Evolutionary conservation across 2,113 vertebrate genomes (phyloP), one percentile per base, ranked within the genome.

Genomic region (Saimiri boliviensis): DNA sequence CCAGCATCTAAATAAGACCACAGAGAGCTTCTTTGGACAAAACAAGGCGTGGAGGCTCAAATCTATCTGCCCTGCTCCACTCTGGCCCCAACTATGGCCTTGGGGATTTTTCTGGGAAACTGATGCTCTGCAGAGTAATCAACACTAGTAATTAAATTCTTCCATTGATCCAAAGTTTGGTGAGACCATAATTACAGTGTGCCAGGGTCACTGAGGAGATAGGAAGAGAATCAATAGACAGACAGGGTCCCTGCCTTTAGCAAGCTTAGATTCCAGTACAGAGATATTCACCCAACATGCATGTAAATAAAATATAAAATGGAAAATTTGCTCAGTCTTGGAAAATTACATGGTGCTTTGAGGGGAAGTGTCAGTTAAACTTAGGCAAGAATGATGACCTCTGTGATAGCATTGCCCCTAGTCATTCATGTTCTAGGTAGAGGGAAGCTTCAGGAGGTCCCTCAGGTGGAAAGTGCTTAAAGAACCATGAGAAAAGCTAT

Each of bases 21-120:
- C 2, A 1, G 6, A 49, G 32, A 82, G 12, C 42, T 81, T 35
- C 58, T 84, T 52, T 37, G 40, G 77, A 68, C 23, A 71, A 40
- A 54, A n/a, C 30, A 3, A 35, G 16, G 10, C 3, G 2, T 45
- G 27, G 49, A 35, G 23, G 14, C 16, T 35, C 0, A 6, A 30
- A 20, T 35, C 10, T 30, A 45, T n/a, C 52, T 93, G 66, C 30
- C 82, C 30, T 32, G 23, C 6, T 17, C 52, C 13, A 32, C 23
- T 35, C 17, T 85, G n/a, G 70, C 2, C 27, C 52, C 40, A 30
- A 0, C 66, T 40, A 81, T 40, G 42, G 30, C 8, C 11, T 8
- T 2, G 5, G 30, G 54, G 19, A 52, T 10, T 91, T 92, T 84
- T 71, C 47, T 63, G 54, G 5, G 49, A 90, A 83, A 77, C 37